Conservation (phyloP, 2,797 vertebrate genomes). For the Pempheris klunzingeri region DNA sequence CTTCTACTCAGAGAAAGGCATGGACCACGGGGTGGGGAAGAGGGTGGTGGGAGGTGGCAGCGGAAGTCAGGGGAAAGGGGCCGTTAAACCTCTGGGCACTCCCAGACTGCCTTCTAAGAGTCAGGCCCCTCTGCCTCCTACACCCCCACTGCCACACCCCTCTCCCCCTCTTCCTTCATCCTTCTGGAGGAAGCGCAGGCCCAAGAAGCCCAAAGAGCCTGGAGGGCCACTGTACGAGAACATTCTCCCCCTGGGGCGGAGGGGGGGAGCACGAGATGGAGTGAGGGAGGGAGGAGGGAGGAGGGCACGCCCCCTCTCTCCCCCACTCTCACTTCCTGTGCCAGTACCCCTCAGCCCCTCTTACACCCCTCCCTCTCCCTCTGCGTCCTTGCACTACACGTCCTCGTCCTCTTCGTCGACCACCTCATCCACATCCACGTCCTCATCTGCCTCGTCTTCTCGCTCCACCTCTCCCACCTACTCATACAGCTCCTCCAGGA, state of each 20-base stretch:
- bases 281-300: constrained; percentile 82
- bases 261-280: constrained; percentile 83
- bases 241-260: constrained; percentile 86
- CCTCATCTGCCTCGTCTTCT: constrained; percentile 84
- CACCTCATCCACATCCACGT: constrained; percentile 83
- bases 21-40: constrained; percentile 88
- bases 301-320: constrained; percentile 85
- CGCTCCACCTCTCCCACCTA: constrained; percentile 86
- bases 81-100: constrained; percentile 86
- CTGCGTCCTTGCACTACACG: constrained; percentile 86
- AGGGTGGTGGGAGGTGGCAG: constrained; percentile 86
- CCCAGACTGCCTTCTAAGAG: constrained; percentile 86
- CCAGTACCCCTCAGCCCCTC: constrained; percentile 85
- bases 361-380: constrained; percentile 86
- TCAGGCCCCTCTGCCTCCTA: constrained; percentile 89
- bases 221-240: constrained; percentile 88
- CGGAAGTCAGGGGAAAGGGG: constrained; percentile 89
- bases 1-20: constrained; percentile 88
- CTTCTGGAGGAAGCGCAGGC: constrained; percentile 89
- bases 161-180: constrained; percentile 92
- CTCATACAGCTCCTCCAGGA: constrained; percentile 85
- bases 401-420: constrained; percentile 84
- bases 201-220: constrained; percentile 92
- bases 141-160: constrained; percentile 90
- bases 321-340: constrained; percentile 86